Base-by-base conservation (phyloP, 2,797 vertebrate genomes). In the Pipistrellus kuhlii region DNA sequence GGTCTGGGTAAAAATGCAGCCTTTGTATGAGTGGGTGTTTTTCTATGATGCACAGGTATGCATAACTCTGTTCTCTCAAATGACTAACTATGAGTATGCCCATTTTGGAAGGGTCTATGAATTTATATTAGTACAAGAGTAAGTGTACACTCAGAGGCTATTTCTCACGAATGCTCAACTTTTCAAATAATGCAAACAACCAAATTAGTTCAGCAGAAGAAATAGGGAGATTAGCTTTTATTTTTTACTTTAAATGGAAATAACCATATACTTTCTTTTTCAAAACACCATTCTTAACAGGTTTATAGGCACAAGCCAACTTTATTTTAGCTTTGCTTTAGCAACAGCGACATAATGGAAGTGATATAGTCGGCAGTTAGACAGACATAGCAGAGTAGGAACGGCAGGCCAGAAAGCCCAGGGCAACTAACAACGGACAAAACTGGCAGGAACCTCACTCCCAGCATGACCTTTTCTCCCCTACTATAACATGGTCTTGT, bases 81-180 rank as follows among this genome's bases (percentile, higher is more conserved):
- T 97, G 94, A 97, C 84, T 97, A 96, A 97, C 53, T 62, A 73
- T 96, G 91, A 96, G 38, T 95, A 44, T 95, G 53, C 90, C 20
- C 10, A 57, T 75, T 75, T 94, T 95, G 87, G 77, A 95, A 95
- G 59, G 81, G 71, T 59, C 81, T 91, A 46, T 90, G 93, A 75
- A 87, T 95, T 94, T 88, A 85, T 76, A 82, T 90, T 80, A 94
- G 59, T 93, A 68, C 38, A 90, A 78, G 62, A 64, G 55, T 90
- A 97, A 94, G 23, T 71, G 55, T 89, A 90, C 6, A 93, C 5
- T 93, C 73, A 91, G 20, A 81, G 35, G 81, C 27, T 90, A 90
- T 76, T 92, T 90, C 38, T 30, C 64, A 32, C 46, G n/a, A 46
- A 14, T 91, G 41, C 11, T 72, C 30, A 91, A 53, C 51, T 94